phyloP scores from a whole-genome alignment of 2,113 vertebrate genomes.

The Amphiprion ocellaris region DNA sequence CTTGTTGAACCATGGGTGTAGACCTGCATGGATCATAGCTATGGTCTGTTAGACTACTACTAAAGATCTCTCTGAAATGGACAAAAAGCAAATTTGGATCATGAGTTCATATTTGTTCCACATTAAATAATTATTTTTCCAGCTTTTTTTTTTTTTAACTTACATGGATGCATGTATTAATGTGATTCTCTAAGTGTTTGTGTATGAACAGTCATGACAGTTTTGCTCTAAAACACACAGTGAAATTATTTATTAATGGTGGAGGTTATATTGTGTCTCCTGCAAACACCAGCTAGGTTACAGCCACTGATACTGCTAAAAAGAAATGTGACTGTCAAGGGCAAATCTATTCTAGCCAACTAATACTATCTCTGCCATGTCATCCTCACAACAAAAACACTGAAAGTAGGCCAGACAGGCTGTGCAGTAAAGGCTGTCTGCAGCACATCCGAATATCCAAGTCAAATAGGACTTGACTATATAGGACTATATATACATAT shows the following conservation, averaged over 20 bases:
- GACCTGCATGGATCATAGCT: too few relatives aligned
- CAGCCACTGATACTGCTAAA: constrained; percentile 45
- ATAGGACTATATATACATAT: background rate
- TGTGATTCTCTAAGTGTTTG: background rate
- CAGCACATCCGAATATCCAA: constrained; percentile 15
- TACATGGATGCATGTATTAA: background rate
- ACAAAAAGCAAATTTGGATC: background rate
- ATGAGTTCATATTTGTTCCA: background rate
- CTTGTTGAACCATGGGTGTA: too few relatives aligned
- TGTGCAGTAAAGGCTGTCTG: constrained; percentile 7
- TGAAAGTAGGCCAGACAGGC: constrained; percentile 24
- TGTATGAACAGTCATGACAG: background rate
- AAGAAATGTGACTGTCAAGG: constrained; percentile 49
- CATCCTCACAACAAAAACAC: constrained; percentile 33
- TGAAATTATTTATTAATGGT: constrained; percentile 36
- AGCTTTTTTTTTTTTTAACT: too few relatives aligned
- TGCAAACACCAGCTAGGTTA: constrained; percentile 35
- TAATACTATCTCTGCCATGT: constrained; percentile 22
- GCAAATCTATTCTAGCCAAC: constrained; percentile 45
- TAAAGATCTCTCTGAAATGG: background rate
- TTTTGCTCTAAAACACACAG: constrained; percentile 3
- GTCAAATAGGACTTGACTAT: background rate
- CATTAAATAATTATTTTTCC: background rate
- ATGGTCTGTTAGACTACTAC: too few relatives aligned
- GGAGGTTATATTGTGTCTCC: constrained; percentile 22